Evolutionary conservation across 2,888 invertebrate species (phyloP), one percentile per base, ranked within the genome.

Genomic region (Athalia rosae): DNA sequence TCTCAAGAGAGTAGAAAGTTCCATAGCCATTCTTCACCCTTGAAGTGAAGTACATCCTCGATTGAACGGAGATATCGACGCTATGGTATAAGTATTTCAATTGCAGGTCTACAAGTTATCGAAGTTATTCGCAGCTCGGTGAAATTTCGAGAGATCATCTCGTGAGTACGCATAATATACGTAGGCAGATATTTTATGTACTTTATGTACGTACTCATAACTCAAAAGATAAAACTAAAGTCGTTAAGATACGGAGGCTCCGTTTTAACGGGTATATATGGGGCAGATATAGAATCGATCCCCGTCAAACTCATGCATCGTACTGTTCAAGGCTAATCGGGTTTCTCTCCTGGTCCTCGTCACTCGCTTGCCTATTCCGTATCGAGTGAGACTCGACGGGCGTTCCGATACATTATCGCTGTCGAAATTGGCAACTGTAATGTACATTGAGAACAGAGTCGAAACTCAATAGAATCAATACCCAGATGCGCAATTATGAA

Each of bases 151-250:
- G 53, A 53, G 9, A 50, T 4, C 41, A 41, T 41, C 41, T 41
- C 28, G 28, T 67, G 50, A 11, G 41, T 48, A 50, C 53, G 28
- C 67, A 4, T 41, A 67, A 48, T 66, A 11, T 64, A 28, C n/a
- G n/a, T 28, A 2, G 28, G 28, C 28, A 2, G 28, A 2, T 28
- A 28, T 28, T 2, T 28, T 28, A 28, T 28, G 28, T 28, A 28
- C 28, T 28, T 28, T 28, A 28, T 28, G 28, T 28, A 28, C 28
- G 28, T 28, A 28, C 28, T 0, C 28, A 47, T 43, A 64, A 7
- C 45, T 47, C n/a, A 4, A 15, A 13, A 64, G 64, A 64, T 64
- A 47, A 64, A 64, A 64, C 64, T 64, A 64, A 64, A 64, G 47
- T 64, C 47, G 47, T 64, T 64, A 64, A n/a, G 64, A 4, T 15